phyloP scores from a whole-genome alignment of 2,113 vertebrate genomes.

The Plecturocebus donacophilus region DNA sequence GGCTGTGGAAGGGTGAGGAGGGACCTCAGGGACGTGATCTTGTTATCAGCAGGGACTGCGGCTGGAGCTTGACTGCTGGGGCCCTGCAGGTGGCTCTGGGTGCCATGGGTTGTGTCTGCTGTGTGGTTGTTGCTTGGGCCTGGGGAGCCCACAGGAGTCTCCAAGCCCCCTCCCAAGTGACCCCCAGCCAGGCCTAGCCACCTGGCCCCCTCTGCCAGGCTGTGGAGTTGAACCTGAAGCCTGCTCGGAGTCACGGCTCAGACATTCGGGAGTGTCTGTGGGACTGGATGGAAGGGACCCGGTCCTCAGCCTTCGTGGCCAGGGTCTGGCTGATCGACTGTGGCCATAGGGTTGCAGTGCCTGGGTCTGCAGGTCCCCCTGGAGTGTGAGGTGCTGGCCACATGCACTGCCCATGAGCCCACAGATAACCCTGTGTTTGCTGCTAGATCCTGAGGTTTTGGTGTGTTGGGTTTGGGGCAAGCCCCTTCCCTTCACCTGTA shows the following conservation, averaged over 20 bases:
- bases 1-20: not conserved
- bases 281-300: too few species aligned
- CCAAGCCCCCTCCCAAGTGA: accelerated
- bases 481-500: not conserved
- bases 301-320: accelerated
- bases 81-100: not conserved
- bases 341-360: accelerated
- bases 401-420: accelerated
- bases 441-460: accelerated
- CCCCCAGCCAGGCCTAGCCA: not conserved
- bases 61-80: not conserved
- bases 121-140: accelerated
- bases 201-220: not conserved
- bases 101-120: not conserved
- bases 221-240: accelerated
- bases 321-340: accelerated
- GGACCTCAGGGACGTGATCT: accelerated
- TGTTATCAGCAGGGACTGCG: accelerated
- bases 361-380: accelerated
- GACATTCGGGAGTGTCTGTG: too few species aligned
- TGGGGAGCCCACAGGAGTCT: accelerated
- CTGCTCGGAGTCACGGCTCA: accelerated
- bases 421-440: accelerated
- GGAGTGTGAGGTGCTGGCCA: accelerated
- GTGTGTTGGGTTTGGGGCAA: accelerated